Percentiles rank a stretch among this genome's conserved stretches.
phyloP scores from a whole-genome alignment of 2,888 invertebrate genomes.

The Neuroscelio doddi region DNA sequence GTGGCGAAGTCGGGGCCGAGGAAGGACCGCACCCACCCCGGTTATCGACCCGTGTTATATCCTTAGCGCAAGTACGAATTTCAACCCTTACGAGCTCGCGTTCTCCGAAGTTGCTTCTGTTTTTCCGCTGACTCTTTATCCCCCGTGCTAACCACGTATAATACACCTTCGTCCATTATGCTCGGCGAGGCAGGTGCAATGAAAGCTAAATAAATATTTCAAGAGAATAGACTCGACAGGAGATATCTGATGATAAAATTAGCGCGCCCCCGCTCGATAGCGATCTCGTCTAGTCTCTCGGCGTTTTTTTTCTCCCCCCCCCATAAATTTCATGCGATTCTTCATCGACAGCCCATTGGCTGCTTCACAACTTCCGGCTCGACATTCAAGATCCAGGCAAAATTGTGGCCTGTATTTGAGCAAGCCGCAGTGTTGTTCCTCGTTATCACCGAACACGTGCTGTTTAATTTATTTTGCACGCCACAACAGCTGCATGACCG shows the following conservation, averaged over 20 bases:
- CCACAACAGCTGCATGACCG: neutral
- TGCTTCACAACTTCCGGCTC: neutral
- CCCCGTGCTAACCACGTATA: too few species aligned
- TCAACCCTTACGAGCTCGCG: slow-evolving; percentile 37
- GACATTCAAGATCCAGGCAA: neutral
- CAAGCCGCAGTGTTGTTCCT: neutral
- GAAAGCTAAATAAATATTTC: neutral
- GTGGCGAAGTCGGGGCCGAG: slow-evolving; percentile 38
- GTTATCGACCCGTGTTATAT: slow-evolving; percentile 46
- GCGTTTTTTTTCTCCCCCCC: too few species aligned
- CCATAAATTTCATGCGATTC: neutral
- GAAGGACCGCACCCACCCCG: slow-evolving; percentile 49
- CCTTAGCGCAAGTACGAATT: slow-evolving; percentile 45
- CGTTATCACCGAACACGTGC: too few species aligned
- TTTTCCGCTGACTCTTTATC: neutral
- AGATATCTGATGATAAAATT: neutral
- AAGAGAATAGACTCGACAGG: neutral
- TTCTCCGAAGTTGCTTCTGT: neutral
- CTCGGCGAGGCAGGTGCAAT: neutral
- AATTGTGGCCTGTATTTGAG: neutral
- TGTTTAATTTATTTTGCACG: too few species aligned
- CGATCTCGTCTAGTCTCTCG: too few species aligned
- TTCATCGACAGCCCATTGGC: neutral
- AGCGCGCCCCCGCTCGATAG: neutral
- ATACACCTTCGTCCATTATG: neutral